Evolutionary conservation across 2,888 invertebrate genomes (phyloP), one percentile per base, ranked within the genome.

Genomic region (Bursaphelenchus okinawaensis): DNA sequence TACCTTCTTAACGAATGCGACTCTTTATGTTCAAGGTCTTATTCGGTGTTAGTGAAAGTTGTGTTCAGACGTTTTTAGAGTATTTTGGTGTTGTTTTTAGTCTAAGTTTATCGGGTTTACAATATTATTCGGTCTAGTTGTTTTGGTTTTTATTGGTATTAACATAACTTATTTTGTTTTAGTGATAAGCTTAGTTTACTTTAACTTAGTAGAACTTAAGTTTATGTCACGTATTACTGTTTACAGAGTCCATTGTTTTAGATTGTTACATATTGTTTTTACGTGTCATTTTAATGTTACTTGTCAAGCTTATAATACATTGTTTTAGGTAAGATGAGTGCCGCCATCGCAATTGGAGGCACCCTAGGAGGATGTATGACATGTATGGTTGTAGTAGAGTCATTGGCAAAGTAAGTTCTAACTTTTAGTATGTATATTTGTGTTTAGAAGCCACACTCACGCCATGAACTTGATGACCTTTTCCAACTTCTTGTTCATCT

Each of bases 381-480:
- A 27, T 82, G 82, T 57, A 82, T 82, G 82, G 67, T 79, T n/a
- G 72, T 76, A 51, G 79, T 82, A 16, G 82, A 82, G 68, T 75
- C 74, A 22, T 74, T 82, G 50, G 82, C 82, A 16, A 82, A 80
- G 82, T 82, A 31, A 65, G 73, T 63, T 64, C 0, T 27, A 9
- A 19, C 6, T 3, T 59, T 20, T 27, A n/a, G 1, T 24, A 72
- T 55, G 22, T 27, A 12, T 58, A 7, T 22, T 23, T 23, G n/a
- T n/a, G 85, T 86, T 56, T 82, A 90, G 91, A 83, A 88, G 89
- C 79, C 92, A 93, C 83, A 93, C 94, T 0, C 92, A 92, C 0
- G 88, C 90, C 67, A 96, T 95, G 51, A 93, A 94, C 83, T 86
- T 96, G 55, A 90, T 95, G 27, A 98, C 96, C n/a, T 93, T 94